Evolutionary conservation across 2,888 invertebrate genomes (phyloP).

Genomic region (Colletes collaris): DNA sequence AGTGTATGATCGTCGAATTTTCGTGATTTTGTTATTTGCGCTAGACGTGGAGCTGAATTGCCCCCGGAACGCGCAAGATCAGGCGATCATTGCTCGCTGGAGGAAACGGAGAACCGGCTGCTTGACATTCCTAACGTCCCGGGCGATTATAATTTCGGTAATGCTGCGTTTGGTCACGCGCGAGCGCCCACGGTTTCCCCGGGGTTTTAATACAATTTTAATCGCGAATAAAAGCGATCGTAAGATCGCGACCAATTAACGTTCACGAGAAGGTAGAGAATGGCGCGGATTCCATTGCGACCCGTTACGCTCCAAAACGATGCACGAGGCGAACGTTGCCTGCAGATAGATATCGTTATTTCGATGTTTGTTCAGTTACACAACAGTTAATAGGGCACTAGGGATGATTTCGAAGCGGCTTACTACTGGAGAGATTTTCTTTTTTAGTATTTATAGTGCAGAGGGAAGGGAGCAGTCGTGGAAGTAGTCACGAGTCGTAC

Average conservation of each 20-base stretch:
- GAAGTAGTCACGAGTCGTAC: no score
- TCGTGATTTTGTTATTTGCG: constrained; percentile 48
- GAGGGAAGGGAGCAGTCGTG: no score
- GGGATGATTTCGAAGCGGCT: no score
- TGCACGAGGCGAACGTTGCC: background rate
- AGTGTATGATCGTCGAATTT: constrained; percentile 51
- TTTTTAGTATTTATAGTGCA: no score
- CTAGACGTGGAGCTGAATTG: constrained; percentile 39
- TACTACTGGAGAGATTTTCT: no score
- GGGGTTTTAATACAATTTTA: constrained; percentile 56
- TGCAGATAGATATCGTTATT: no score
- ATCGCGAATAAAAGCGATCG: constrained; percentile 45
- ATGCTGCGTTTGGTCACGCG: constrained; percentile 18
- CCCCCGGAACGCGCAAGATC: constrained; percentile 43
- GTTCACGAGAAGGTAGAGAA: constrained; percentile 14
- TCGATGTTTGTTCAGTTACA: no score
- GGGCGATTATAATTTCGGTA: constrained; percentile 57
- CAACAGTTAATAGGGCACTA: no score
- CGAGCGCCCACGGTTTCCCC: background rate
- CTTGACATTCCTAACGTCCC: constrained; percentile 44
- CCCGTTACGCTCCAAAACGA: background rate
- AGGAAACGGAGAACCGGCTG: constrained; percentile 34
- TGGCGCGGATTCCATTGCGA: constrained; percentile 28
- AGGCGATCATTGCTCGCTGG: constrained; percentile 54
- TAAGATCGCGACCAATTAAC: constrained; percentile 47